These are phyloP conservation scores for Entosphenus tridentatus DNA, from an alignment of 2,113 vertebrate species.

Conservation along the genomic window DNA sequence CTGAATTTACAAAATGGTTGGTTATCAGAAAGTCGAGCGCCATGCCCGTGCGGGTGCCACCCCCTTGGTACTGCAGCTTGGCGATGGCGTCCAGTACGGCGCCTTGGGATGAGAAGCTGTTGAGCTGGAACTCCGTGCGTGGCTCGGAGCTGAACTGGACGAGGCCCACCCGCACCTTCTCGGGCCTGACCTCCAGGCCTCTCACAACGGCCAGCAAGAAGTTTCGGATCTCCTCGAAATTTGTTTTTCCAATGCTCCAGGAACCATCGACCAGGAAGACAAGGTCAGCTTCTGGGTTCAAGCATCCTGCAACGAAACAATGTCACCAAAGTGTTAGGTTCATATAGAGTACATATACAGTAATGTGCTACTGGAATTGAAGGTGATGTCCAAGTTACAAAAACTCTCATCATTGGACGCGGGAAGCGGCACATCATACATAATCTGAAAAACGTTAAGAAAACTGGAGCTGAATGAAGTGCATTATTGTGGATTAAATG, in stretches of 20 bases:
- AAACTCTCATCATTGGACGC: too few species aligned
- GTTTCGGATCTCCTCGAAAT: not conserved
- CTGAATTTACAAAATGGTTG: too few species aligned
- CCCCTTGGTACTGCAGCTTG: not conserved
- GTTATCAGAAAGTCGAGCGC: not conserved
- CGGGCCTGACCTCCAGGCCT: not conserved
- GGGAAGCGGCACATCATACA: too few species aligned
- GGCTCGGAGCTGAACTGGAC: slow-evolving; percentile 4
- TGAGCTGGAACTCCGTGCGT: not conserved
- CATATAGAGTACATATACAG: too few species aligned
- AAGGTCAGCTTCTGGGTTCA: not conserved
- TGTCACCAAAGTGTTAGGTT: too few species aligned
- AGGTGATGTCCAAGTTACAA: too few species aligned
- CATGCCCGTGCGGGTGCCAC: not conserved
- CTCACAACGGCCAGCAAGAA: not conserved
- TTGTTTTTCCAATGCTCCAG: not conserved
- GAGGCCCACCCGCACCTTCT: not conserved
- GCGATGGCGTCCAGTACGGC: not conserved
- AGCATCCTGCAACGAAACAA: too few species aligned
- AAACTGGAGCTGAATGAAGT: too few species aligned
- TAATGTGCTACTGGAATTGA: too few species aligned
- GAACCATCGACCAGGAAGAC: slow-evolving; percentile 2
- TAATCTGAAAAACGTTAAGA: too few species aligned
- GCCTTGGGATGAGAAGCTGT: not conserved
- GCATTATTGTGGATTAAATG: too few species aligned